Percentiles rank a stretch among this genome's conserved stretches.
Evolutionary conservation across 2,797 vertebrate species (phyloP).

Genomic region (Pseudocheirus occidentalis): DNA sequence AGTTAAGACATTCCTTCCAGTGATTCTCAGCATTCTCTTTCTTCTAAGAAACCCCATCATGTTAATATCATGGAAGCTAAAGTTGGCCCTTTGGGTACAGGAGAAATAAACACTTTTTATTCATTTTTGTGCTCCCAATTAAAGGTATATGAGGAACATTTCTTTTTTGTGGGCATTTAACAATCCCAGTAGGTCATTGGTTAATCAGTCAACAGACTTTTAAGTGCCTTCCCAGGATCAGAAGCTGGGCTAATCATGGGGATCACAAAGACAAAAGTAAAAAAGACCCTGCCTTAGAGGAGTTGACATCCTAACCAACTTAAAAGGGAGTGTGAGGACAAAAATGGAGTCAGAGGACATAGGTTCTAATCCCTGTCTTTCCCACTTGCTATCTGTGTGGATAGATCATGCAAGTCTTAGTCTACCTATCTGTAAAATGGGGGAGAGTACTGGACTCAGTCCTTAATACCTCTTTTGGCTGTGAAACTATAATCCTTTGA

Average conservation of each 20-base stretch:
- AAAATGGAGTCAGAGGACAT: not conserved
- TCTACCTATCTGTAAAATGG: not conserved
- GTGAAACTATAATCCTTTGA: not conserved
- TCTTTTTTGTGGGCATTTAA: slow-evolving; percentile 48
- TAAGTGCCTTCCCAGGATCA: not conserved
- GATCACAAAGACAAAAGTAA: not conserved
- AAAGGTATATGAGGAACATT: not conserved
- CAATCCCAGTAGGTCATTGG: not conserved
- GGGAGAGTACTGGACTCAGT: not conserved
- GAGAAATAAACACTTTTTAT: not conserved
- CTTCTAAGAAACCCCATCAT: slow-evolving; percentile 61
- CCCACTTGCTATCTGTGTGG: not conserved
- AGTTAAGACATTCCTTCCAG: slow-evolving; percentile 25
- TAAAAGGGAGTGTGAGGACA: slow-evolving; percentile 14
- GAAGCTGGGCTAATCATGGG: not conserved
- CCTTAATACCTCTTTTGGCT: not conserved
- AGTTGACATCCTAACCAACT: slow-evolving; percentile 17
- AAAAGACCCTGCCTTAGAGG: not conserved
- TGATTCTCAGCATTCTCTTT: slow-evolving; percentile 46
- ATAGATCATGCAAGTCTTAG: not conserved
- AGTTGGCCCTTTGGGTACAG: not conserved
- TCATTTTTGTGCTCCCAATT: not conserved
- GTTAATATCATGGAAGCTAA: slow-evolving; percentile 25
- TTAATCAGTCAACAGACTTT: not conserved
- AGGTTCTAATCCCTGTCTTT: not conserved